Evolutionary conservation across 2,888 invertebrate genomes (phyloP).

Genomic region (Cephus rjabovi): DNA sequence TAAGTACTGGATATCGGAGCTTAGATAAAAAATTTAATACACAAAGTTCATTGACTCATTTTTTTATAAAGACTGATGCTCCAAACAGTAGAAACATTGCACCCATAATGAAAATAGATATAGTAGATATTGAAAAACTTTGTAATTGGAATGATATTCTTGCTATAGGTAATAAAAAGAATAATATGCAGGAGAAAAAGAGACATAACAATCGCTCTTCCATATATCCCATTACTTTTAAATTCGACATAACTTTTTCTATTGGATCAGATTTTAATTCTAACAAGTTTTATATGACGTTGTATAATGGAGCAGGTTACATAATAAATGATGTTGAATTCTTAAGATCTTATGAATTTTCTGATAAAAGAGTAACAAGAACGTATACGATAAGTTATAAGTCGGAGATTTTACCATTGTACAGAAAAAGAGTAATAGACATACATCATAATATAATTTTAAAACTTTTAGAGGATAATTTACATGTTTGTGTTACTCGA

Average conservation of each 20-base stretch:
- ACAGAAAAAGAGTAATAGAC: slow-evolving; percentile 55
- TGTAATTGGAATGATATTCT: slow-evolving; percentile 38
- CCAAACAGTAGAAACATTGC: slow-evolving; percentile 14
- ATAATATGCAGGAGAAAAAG: background rate
- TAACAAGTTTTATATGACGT: slow-evolving; percentile 43
- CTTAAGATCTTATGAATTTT: slow-evolving; percentile 51
- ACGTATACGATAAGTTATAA: slow-evolving; percentile 63
- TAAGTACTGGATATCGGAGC: slow-evolving; percentile 67
- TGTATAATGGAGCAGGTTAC: slow-evolving; percentile 57
- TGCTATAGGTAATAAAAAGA: background rate
- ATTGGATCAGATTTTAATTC: slow-evolving; percentile 38
- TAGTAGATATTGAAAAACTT: slow-evolving; percentile 30
- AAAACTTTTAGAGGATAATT: slow-evolving; percentile 43
- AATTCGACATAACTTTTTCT: slow-evolving; percentile 60
- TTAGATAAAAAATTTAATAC: slow-evolving; percentile 61
- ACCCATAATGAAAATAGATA: slow-evolving; percentile 22
- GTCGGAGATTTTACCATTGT: slow-evolving; percentile 57
- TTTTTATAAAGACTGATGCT: slow-evolving; percentile 39
- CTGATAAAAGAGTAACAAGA: slow-evolving; percentile 44
- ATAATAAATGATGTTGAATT: slow-evolving; percentile 56
- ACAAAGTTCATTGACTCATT: slow-evolving; percentile 57
- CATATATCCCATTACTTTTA: slow-evolving; percentile 45
- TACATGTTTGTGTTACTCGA: slow-evolving; percentile 33
- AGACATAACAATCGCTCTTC: slow-evolving; percentile 8
- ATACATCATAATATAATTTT: slow-evolving; percentile 59